A percentile compares a stretch with the other conserved stretches of the same genome.
Evolutionary conservation across 2,888 invertebrate species (phyloP).

Genomic region (Pheosia gnoma): DNA sequence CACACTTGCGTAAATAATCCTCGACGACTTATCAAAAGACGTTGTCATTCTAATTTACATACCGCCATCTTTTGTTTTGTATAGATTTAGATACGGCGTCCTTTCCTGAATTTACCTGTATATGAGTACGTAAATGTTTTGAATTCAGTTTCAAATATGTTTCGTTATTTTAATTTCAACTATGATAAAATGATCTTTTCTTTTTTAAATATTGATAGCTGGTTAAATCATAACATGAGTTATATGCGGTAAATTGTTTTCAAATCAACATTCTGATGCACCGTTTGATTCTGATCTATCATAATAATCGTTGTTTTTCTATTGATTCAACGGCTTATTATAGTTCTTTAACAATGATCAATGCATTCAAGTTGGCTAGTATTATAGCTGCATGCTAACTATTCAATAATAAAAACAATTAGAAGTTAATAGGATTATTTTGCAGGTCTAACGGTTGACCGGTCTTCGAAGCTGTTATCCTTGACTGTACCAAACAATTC

Average conservation of each 20-base stretch:
- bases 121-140: not conserved
- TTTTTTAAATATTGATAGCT: not conserved
- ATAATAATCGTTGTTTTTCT: constrained; percentile 36
- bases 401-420: constrained; percentile 54
- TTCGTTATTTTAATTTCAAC: not conserved
- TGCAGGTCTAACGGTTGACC: constrained; percentile 24
- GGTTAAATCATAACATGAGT: not conserved
- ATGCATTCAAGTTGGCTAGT: constrained; percentile 41
- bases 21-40: constrained; percentile 26
- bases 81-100: constrained; percentile 20
- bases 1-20: constrained; percentile 32
- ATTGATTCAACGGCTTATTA: constrained; percentile 47
- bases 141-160: not conserved
- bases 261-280: constrained; percentile 1
- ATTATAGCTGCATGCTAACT: constrained; percentile 41
- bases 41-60: constrained; percentile 42
- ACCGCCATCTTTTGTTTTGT: constrained; percentile 17
- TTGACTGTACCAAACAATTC: constrained; percentile 4
- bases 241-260: not conserved
- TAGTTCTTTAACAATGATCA: constrained; percentile 50
- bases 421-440: constrained; percentile 33
- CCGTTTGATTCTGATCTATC: constrained; percentile 4
- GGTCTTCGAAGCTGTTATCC: constrained; percentile 24
- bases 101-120: constrained; percentile 11
- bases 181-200: not conserved